These are phyloP conservation scores for Phrynocephalus vlangalii DNA, from an alignment of 2,797 vertebrate species.

Conservation along the genomic window DNA sequence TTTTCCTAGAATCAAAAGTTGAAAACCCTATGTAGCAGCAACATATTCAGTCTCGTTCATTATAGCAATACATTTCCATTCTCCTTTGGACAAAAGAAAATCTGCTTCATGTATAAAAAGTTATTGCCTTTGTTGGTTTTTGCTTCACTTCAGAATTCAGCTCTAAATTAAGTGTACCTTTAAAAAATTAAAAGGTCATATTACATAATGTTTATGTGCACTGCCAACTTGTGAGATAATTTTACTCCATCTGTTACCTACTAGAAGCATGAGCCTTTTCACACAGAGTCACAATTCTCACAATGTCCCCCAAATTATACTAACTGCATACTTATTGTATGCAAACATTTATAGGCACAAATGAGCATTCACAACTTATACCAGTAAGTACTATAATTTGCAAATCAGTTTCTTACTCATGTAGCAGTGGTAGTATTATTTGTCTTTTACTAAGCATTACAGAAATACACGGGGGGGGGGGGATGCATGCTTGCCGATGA, in stretches of 20 bases:
- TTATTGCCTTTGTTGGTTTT: neutral
- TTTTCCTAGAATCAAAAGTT: neutral
- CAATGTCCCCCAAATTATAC: neutral
- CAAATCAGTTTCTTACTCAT: slow-evolving; percentile 12
- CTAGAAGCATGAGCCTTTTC: neutral
- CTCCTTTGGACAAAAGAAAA: neutral
- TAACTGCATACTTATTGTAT: neutral
- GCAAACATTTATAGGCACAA: neutral
- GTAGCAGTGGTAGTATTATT: neutral
- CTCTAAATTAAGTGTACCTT: neutral
- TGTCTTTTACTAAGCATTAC: neutral
- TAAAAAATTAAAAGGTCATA: neutral
- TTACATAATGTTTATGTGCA: neutral
- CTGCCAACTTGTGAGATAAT: neutral
- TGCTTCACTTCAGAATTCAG: neutral
- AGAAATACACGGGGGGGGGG: neutral
- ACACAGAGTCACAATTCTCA: neutral
- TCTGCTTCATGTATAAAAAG: neutral
- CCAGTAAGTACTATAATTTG: neutral
- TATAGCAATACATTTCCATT: neutral
- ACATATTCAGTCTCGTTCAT: neutral
- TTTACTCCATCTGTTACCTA: neutral
- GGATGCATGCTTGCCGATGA: neutral
- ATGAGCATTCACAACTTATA: neutral
- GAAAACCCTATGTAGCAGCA: neutral